phyloP scores from a whole-genome alignment of 2,797 vertebrate species.

The Dicrostonyx torquatus region DNA sequence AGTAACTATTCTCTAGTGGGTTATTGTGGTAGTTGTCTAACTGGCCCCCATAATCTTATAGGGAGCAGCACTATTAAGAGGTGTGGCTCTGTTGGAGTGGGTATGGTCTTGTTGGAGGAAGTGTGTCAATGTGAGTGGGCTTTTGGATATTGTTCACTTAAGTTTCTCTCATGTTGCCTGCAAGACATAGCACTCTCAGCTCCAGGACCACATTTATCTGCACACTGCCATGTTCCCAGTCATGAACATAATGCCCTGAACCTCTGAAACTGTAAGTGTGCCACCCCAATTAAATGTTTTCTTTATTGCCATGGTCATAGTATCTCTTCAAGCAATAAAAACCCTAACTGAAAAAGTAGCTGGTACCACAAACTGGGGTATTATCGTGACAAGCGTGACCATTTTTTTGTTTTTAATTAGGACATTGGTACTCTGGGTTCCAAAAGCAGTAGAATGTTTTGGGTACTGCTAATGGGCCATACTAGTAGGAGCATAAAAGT shows the following conservation, averaged over 20 bases:
- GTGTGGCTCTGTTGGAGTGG: background rate
- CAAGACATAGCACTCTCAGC: background rate
- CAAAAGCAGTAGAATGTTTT: too few relatives aligned
- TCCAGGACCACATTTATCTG: background rate
- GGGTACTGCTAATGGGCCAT: too few relatives aligned
- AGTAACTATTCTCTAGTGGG: background rate
- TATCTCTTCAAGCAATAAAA: background rate
- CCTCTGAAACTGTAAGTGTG: background rate
- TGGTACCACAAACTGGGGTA: too few relatives aligned
- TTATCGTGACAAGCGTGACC: too few relatives aligned
- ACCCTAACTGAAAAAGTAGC: too few relatives aligned
- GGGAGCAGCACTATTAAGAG: background rate
- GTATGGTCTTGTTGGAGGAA: background rate
- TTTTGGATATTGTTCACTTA: background rate
- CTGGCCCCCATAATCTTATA: background rate
- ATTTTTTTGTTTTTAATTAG: too few relatives aligned
- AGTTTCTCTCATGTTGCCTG: background rate
- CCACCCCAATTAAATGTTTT: background rate
- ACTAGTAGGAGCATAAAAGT: too few relatives aligned
- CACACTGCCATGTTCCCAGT: background rate
- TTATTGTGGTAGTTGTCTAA: background rate
- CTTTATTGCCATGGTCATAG: background rate
- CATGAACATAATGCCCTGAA: background rate
- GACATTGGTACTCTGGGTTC: too few relatives aligned
- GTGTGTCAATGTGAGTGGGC: background rate